A percentile compares a stretch with the other conserved stretches of the same genome.
Conservation (phyloP, 2,113 vertebrate species). For the Myiozetetes cayanensis region DNA sequence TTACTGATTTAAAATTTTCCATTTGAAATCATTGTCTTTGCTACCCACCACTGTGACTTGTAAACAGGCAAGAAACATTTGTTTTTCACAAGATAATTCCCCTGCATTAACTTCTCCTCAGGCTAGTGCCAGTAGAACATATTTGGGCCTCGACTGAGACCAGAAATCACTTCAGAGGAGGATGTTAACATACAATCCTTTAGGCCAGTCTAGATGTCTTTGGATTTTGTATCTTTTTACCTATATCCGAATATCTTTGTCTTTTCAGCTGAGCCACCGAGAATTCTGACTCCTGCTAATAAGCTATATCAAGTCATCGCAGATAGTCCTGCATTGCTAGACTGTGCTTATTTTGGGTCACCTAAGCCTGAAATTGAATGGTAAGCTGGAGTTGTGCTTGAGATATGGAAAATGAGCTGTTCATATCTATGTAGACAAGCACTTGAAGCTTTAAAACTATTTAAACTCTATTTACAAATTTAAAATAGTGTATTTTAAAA, state of each 20-base stretch:
- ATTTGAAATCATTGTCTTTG: not conserved
- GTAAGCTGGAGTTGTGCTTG: conserved; percentile 70
- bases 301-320: conserved; percentile 90
- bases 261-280: conserved; percentile 87
- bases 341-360: conserved; percentile 92
- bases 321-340: conserved; percentile 82
- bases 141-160: not conserved
- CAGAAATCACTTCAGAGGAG: not conserved
- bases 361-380: conserved; percentile 90
- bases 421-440: not conserved
- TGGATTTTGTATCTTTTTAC: not conserved
- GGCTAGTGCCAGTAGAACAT: not conserved
- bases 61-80: not conserved
- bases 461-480: not conserved
- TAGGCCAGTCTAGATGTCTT: not conserved
- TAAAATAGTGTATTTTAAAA: not conserved
- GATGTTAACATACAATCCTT: not conserved
- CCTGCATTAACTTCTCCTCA: not conserved
- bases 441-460: not conserved
- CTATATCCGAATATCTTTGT: not conserved
- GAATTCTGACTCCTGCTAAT: conserved; percentile 85
- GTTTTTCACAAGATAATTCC: not conserved
- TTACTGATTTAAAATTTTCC: conserved; percentile 5
- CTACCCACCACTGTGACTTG: not conserved
- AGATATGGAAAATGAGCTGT: not conserved